Percentiles rank a stretch among this genome's conserved stretches.
Evolutionary conservation across 2,113 vertebrate genomes (phyloP).

Genomic region (Solea senegalensis): DNA sequence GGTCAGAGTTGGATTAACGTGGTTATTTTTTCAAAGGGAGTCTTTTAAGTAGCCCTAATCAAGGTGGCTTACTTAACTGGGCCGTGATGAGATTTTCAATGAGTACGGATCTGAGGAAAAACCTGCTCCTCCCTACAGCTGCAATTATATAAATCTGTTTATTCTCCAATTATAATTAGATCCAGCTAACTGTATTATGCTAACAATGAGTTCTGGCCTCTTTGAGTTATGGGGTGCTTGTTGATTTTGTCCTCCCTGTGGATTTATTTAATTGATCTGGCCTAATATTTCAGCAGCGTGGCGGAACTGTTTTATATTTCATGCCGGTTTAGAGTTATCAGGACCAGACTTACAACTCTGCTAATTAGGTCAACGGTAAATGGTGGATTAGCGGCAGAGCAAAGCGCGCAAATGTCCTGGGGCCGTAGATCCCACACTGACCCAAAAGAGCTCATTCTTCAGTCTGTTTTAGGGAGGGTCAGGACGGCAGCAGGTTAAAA

Average conservation of each 20-base stretch:
- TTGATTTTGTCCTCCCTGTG: conserved; percentile 22
- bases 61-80: neutral
- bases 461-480: neutral
- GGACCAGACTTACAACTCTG: neutral
- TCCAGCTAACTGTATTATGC: neutral
- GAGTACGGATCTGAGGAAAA: neutral
- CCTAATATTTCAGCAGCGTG: neutral
- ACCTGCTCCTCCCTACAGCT: neutral
- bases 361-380: neutral
- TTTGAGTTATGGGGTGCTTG: conserved; percentile 7
- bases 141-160: conserved; percentile 2
- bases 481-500: neutral
- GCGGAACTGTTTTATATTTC: conserved; percentile 5
- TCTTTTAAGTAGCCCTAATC: neutral
- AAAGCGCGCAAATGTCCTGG: neutral
- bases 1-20: neutral
- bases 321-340: conserved; percentile 5
- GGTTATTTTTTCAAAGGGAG: neutral
- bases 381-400: neutral
- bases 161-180: conserved; percentile 8
- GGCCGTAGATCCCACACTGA: neutral
- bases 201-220: neutral
- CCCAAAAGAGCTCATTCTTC: neutral
- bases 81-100: neutral
- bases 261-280: conserved; percentile 7